Base-by-base conservation (phyloP, 2,888 invertebrate species). In the Stegana nigrithorax region DNA sequence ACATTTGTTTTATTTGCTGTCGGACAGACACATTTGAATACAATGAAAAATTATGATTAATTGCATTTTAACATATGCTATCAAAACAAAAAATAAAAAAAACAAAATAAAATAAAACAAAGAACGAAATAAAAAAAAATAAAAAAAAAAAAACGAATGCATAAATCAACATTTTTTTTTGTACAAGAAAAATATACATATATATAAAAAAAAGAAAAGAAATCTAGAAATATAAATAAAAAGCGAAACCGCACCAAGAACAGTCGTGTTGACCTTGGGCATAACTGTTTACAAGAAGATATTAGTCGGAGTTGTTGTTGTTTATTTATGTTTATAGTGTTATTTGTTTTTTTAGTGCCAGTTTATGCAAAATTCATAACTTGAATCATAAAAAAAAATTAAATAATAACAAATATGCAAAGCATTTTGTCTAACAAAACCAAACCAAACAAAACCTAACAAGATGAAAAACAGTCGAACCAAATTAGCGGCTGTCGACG, bases 1-100 rank as follows among this genome's bases (percentile, higher is more conserved):
- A 45, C 45, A 45, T 45, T 45, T 23, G 10, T 17, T 21, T 45
- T 45, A 45, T 45, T 45, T 45, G 45, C n/a, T 32, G 32, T 7
- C 45, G 8, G 50, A 14, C 7, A 6, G 14, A 39, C 14, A 25
- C 25, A 50, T 50, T 50, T 50, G 50, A 50, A 50, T 50, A 50
- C 50, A 50, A 50, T 50, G 26, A 21, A 25, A 50, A 50, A 50
- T 50, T 50, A 50, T 50, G 50, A 50, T 26, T 50, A 50, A 50
- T 50, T 23, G 50, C 50, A 14, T 50, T 50, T 50, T 50, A 26
- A 42, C 6, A 17, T 42, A 7, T 42, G 42, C 17, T 42, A n/a
- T n/a, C n/a, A n/a, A n/a, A 39, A 39, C 14, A 14, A 14, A 2
- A 39, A 39, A 39, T 2, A 32, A 39, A 39, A 39, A 39, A 39